Evolutionary conservation across 2,113 vertebrate species (phyloP).

Genomic region (Nyctibius bracteatus): DNA sequence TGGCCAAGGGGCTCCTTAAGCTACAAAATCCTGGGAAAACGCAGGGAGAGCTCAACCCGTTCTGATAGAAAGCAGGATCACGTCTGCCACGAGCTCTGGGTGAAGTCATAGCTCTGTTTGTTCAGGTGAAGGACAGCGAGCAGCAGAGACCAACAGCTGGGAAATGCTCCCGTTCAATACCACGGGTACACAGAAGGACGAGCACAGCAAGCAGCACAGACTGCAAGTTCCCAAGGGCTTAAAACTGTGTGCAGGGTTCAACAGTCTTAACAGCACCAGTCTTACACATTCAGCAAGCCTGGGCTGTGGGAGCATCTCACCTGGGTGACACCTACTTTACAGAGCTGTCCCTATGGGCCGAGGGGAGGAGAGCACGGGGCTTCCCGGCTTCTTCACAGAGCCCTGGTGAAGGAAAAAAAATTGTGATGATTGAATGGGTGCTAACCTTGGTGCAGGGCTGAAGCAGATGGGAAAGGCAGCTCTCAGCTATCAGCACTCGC

Average conservation of each 20-base stretch:
- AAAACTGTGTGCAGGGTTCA: neutral
- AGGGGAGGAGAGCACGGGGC: neutral
- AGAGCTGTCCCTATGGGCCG: neutral
- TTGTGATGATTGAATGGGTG: rapidly evolving
- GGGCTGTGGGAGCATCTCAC: neutral
- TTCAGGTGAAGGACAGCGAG: neutral
- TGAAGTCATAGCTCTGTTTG: neutral
- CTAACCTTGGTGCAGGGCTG: neutral
- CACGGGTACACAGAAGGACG: rapidly evolving
- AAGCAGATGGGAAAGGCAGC: neutral
- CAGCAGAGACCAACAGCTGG: neutral
- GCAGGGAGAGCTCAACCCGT: neutral
- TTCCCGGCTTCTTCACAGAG: neutral
- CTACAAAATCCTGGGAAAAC: neutral
- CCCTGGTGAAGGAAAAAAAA: neutral
- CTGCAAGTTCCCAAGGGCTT: neutral
- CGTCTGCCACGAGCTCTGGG: rapidly evolving
- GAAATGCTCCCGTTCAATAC: neutral
- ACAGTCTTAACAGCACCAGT: neutral
- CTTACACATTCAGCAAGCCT: neutral
- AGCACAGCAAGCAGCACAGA: neutral
- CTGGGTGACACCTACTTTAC: neutral
- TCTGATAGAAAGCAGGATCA: neutral
- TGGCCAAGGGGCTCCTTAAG: neutral
- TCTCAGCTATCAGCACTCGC: neutral